These are phyloP conservation scores for Acinonyx jubatus DNA, from an alignment of 2,113 vertebrate species.

Conservation along the genomic window DNA sequence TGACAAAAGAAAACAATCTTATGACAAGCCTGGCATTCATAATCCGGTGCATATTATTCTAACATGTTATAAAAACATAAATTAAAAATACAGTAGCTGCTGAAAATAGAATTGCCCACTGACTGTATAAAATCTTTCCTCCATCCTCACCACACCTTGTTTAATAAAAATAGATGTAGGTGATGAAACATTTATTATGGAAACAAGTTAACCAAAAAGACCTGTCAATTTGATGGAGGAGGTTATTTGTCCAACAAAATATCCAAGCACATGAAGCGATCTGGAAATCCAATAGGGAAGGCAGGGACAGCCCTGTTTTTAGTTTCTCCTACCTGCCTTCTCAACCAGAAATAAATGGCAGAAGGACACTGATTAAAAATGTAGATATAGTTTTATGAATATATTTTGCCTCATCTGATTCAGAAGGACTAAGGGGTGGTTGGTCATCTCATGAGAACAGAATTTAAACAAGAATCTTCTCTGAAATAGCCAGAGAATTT, in stretches of 20 bases:
- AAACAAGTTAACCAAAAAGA: conserved; percentile 82
- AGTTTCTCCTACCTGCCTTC: neutral
- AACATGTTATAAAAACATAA: conserved; percentile 69
- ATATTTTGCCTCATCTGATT: conserved; percentile 39
- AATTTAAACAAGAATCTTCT: conserved; percentile 40
- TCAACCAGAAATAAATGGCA: conserved; percentile 45
- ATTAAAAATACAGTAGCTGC: conserved; percentile 72
- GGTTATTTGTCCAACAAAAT: conserved; percentile 82
- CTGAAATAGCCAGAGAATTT: neutral
- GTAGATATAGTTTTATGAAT: conserved; percentile 43
- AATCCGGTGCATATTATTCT: conserved; percentile 69
- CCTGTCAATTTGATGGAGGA: conserved; percentile 85
- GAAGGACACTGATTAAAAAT: conserved; percentile 49
- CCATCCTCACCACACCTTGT: conserved; percentile 60
- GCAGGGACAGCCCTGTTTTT: neutral
- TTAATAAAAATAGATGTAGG: conserved; percentile 84
- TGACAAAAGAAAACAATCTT: conserved; percentile 75
- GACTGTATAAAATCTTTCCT: conserved; percentile 49
- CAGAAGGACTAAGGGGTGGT: neutral
- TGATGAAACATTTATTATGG: conserved; percentile 82
- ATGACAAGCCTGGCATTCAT: conserved; percentile 78
- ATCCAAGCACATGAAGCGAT: conserved; percentile 73
- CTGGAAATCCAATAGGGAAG: conserved; percentile 55
- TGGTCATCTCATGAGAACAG: neutral
- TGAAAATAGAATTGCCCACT: conserved; percentile 64